Base-by-base conservation (phyloP, 2,888 invertebrate genomes). In the Apantesis nais region DNA sequence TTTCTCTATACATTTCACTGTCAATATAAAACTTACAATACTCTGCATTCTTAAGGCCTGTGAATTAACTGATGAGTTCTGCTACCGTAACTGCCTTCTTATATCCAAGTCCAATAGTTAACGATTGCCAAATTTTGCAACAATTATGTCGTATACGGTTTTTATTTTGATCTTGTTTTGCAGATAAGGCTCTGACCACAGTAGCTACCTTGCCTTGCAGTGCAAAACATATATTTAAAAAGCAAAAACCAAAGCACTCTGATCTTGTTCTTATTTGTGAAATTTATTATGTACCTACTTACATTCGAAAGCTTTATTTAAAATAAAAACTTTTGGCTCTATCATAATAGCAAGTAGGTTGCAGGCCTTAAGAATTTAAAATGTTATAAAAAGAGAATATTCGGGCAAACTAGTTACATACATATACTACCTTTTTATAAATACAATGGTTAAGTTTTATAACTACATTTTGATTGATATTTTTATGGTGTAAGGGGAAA, bases 1-100 rank as follows among this genome's bases (percentile, higher is more conserved):
- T 52, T 0, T 9, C 22, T 48, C 22, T 8, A 22, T 22, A 22
- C 2, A 48, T 48, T 22, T 48, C 22, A 48, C 48, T 22, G 0
- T 48, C 8, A 48, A 22, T 19, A 41, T 52, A 31, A 66, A 69
- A 90, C 92, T 91, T 85, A 92, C 92, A 77, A 88, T 83, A 79
- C 80, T 87, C 81, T 90, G 85, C 92, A 92, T 92, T 86, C 85
- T 87, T 76, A 76, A 83, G 81, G 79, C 83, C 84, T 82, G 80
- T 75, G 70, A 77, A 75, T 76, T 81, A 82, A 93, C 93, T 93
- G 92, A 91, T 91, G 87, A 66, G 76, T 83, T 70, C 72, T 68
- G 71, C 76, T 78, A 80, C 67, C 64, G 64, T 72, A 67, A 67
- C 72, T 78, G 78, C 83, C 85, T 86, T 92, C 92, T 88, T 93